phyloP scores from a whole-genome alignment of 2,113 vertebrate genomes.

The Castor canadensis region DNA sequence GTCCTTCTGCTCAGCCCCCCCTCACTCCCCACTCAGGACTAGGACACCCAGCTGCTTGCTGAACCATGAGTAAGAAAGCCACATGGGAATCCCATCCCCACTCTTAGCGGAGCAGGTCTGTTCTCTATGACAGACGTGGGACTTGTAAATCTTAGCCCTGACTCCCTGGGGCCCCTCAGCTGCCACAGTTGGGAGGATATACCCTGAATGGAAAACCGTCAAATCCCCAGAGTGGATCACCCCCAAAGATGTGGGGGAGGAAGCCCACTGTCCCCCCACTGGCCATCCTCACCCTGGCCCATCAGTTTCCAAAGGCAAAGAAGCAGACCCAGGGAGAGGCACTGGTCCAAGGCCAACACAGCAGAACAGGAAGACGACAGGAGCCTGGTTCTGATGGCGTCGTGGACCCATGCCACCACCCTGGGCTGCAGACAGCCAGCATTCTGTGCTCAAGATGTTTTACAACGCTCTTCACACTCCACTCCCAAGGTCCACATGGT shows the following conservation, averaged over 20 bases:
- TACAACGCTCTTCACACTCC: not conserved
- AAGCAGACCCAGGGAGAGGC: not conserved
- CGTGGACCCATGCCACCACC: accelerated
- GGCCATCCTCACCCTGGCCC: not conserved
- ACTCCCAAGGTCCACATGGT: not conserved
- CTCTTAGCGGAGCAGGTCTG: not conserved
- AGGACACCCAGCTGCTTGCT: not conserved
- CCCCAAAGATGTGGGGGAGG: not conserved
- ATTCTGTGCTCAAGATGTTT: too few relatives aligned
- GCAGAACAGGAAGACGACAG: too few relatives aligned
- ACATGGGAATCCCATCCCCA: not conserved
- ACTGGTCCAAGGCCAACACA: too few relatives aligned
- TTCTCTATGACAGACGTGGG: not conserved
- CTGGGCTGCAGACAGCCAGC: too few relatives aligned
- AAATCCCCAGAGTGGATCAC: not conserved
- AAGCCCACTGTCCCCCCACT: not conserved
- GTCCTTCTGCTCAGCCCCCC: not conserved
- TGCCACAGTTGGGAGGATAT: not conserved
- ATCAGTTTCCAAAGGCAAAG: not conserved
- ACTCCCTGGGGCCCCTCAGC: not conserved
- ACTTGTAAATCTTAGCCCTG: not conserved
- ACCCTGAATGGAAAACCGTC: not conserved
- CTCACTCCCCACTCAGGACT: not conserved
- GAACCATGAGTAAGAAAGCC: not conserved
- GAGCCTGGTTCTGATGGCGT: accelerated